Conservation (phyloP, 2,888 invertebrate genomes). For the Lycophotia porphyrea region DNA sequence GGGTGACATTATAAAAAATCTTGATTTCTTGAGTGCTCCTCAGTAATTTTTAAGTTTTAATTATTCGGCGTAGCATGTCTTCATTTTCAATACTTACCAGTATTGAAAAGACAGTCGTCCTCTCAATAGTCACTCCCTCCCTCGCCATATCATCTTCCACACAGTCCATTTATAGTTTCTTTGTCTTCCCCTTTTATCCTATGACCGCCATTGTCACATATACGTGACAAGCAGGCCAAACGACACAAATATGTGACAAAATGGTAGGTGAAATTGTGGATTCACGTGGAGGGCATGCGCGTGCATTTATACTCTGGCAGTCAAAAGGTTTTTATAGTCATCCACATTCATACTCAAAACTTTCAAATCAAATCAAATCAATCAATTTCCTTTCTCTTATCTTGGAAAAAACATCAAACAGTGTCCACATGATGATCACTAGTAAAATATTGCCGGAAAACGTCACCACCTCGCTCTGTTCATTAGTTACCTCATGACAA, state of each 20-base stretch:
- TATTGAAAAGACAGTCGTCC: no score
- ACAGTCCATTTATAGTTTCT: background rate
- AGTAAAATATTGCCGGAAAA: background rate
- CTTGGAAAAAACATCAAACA: background rate
- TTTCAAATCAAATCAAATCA: no score
- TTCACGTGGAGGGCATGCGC: no score
- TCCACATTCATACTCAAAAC: background rate
- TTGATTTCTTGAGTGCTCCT: background rate
- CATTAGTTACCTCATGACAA: conserved; percentile 1
- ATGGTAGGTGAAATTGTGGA: no score
- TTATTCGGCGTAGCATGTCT: background rate
- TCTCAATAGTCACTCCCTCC: background rate
- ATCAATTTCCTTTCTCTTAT: no score
- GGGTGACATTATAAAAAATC: background rate
- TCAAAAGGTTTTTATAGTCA: no score
- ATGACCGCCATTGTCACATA: no score
- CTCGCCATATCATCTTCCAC: background rate
- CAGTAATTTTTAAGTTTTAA: no score
- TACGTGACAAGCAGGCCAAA: no score
- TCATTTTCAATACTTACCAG: background rate
- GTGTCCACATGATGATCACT: background rate
- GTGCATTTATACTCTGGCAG: no score
- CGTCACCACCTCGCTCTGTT: background rate
- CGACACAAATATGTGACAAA: no score
- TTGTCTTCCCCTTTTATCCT: background rate